Evolutionary conservation across 1,140 invertebrate genomes (phyloP).

Genomic region (Magallana gigas): DNA sequence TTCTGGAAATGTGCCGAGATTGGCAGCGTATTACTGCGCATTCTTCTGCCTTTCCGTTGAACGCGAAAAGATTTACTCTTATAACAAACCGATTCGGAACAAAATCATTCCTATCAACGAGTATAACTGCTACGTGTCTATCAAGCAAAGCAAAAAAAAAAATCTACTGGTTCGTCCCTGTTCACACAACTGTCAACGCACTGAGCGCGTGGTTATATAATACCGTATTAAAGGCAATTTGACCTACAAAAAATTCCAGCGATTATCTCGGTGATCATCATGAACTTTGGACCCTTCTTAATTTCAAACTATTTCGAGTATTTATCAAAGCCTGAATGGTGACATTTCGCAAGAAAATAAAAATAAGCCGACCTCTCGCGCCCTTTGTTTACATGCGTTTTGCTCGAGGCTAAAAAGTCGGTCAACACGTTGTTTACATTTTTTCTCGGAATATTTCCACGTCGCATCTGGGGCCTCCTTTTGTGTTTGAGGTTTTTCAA

Average conservation of each 20-base stretch:
- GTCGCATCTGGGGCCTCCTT: too few relatives aligned
- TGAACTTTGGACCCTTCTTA: neutral
- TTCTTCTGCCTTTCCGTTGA: neutral
- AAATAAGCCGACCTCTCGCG: neutral
- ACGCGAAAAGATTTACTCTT: neutral
- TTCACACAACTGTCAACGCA: too few relatives aligned
- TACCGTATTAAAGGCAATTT: neutral
- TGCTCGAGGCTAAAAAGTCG: constrained; percentile 6
- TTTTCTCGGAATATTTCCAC: neutral
- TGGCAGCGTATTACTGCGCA: neutral
- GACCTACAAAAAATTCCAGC: neutral
- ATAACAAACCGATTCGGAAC: too few relatives aligned
- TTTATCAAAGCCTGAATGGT: neutral
- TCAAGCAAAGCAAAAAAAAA: too few relatives aligned
- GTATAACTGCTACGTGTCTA: too few relatives aligned
- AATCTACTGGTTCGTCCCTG: too few relatives aligned
- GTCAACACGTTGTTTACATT: neutral
- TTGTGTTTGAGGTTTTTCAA: too few relatives aligned
- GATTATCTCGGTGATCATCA: neutral
- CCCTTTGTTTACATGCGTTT: constrained; percentile 30
- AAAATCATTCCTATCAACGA: too few relatives aligned
- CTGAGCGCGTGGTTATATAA: too few relatives aligned
- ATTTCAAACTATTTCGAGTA: neutral
- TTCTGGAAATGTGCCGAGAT: constrained; percentile 35
- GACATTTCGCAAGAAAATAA: neutral